Percentiles rank a stretch among this genome's conserved stretches.
Conservation (phyloP, 2,113 vertebrate species). For the Caranx melampygus region DNA sequence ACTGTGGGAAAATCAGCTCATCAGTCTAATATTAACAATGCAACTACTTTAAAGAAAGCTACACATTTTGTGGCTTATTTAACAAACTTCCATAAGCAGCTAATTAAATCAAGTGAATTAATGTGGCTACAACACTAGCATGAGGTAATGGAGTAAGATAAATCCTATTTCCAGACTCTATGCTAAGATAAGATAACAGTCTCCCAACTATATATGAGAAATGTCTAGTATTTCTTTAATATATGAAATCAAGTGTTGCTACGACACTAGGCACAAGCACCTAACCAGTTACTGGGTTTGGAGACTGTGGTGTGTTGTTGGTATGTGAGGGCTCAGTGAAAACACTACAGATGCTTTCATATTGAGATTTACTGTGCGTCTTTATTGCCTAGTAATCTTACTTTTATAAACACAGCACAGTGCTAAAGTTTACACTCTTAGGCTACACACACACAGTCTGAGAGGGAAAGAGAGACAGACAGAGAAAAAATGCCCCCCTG, state of each 20-base stretch:
- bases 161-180: neutral
- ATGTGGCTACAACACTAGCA: neutral
- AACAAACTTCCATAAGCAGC: neutral
- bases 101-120: neutral
- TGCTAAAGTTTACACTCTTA: constrained; percentile 24
- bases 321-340: constrained; percentile 3
- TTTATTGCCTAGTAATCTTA: constrained; percentile 42
- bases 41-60: neutral
- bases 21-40: neutral
- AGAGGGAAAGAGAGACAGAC: neutral
- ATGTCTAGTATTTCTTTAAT: neutral
- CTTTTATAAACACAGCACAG: constrained; percentile 29
- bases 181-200: no score
- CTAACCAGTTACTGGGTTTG: neutral
- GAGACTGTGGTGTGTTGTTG: constrained; percentile 15
- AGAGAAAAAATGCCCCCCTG: constrained; percentile 17
- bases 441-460: constrained; percentile 12
- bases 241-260: neutral
- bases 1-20: neutral
- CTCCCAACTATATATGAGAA: neutral
- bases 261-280: neutral
- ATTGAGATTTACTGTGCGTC: constrained; percentile 38
- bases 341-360: constrained; percentile 8
- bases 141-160: no score
- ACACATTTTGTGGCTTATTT: neutral